Evolutionary conservation across 2,113 vertebrate genomes (phyloP), one percentile per base, ranked within the genome.

Genomic region (Turnix velox): DNA sequence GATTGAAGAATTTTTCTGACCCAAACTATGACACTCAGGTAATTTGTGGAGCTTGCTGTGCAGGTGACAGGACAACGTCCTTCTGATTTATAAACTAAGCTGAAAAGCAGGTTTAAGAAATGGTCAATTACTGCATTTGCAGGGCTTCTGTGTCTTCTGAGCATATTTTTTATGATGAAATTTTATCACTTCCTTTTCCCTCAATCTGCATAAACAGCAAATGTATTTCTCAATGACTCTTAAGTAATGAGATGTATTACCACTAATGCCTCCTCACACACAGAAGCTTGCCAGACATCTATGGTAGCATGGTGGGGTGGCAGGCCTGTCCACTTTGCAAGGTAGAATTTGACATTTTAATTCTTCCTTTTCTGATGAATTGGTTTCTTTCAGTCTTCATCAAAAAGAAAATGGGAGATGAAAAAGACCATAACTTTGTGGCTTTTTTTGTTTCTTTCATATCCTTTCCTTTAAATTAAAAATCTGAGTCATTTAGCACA

Each of bases 31-130:
- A 31, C 49, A 18, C 22, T 76, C 42, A 83, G 22, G 49, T 10
- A 78, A 7, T 3, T 46, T 40, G 30, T 0, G 2, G 39, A 79
- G 14, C 54, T 79, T 9, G 2, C 35, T 72, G 39, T 27, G 27
- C 35, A 1, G 0, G 30, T 2, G 5, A 31, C 17, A 67, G 55
- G 48, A 88, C 17, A 27, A 51, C 0, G 1, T 14, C 12, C 5
- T 87, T 91, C 57, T 40, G 14, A 76, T 74, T 86, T 62, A 58
- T 5, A 49, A 85, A 14, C 1, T 61, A 72, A 90, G 14, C 14
- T 62, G 40, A 35, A 74, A 93, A 85, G 27, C 5, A 79, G 49
- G 30, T 23, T 24, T 58, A 43, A 69, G 45, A 76, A 76, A 73
- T 40, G 39, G 5, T 7, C 13, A 79, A 18, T 75, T 84, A 40